phyloP scores from a whole-genome alignment of 2,888 invertebrate genomes.

The Beris morrisii region DNA sequence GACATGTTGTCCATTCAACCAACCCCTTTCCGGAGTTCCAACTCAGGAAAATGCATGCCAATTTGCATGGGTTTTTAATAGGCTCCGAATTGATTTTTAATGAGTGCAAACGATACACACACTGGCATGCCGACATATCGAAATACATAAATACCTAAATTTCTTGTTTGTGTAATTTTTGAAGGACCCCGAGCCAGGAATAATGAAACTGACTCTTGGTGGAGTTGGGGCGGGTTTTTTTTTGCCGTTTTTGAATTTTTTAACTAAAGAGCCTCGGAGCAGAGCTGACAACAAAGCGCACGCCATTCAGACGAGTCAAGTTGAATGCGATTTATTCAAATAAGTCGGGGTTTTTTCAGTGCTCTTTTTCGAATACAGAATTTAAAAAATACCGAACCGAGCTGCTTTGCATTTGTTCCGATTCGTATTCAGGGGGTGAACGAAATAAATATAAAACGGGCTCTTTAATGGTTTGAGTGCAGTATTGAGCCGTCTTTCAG shows the following conservation, averaged over 20 bases:
- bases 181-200: slow-evolving; percentile 7
- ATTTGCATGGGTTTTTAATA: slow-evolving; percentile 36
- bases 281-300: slow-evolving; percentile 2
- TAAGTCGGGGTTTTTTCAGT: neutral
- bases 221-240: neutral
- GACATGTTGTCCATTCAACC: no score
- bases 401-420: neutral
- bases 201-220: slow-evolving; percentile 6
- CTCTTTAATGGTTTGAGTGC: neutral
- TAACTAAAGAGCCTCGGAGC: neutral
- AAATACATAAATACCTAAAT: slow-evolving; percentile 5
- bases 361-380: slow-evolving; percentile 6
- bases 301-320: slow-evolving; percentile 1
- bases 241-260: neutral
- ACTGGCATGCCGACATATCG: neutral
- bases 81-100: slow-evolving; percentile 37
- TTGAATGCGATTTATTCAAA: slow-evolving; percentile 20
- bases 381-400: neutral
- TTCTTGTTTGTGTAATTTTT: slow-evolving; percentile 7
- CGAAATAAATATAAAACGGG: neutral
- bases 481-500: neutral
- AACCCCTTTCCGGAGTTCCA: no score
- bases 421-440: neutral
- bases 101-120: slow-evolving; percentile 28
- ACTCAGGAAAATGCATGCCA: slow-evolving; percentile 9